Evolutionary conservation across 23 tunicate genomes (phyloP).

Genomic region (Botrylloides violaceus): DNA sequence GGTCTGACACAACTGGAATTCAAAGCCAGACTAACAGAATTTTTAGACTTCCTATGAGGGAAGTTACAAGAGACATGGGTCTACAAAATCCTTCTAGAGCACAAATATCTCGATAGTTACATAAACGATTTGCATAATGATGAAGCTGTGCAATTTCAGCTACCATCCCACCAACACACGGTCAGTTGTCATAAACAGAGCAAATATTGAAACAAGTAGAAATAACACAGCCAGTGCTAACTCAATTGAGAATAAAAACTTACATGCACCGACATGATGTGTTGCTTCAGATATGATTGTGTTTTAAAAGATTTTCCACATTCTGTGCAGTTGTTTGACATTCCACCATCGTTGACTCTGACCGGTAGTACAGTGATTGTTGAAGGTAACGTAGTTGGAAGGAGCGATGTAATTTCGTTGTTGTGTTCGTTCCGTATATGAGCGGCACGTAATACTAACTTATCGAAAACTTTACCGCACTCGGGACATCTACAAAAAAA

Average conservation of each 20-base stretch:
- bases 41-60: no score
- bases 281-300: constrained; percentile 54
- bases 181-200: no score
- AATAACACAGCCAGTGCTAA: no score
- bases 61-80: no score
- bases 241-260: constrained; percentile 14
- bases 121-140: no score
- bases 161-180: no score
- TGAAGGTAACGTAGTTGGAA: neutral
- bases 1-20: no score
- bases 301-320: constrained; percentile 66
- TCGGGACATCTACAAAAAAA: constrained; percentile 46
- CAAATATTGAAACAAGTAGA: no score
- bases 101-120: no score
- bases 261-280: constrained; percentile 63
- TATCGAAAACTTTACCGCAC: constrained; percentile 76
- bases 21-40: no score
- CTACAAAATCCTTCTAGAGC: no score
- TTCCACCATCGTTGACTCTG: neutral
- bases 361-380: neutral
- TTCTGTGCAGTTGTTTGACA: constrained; percentile 24
- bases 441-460: constrained; percentile 34
- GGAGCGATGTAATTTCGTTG: neutral
- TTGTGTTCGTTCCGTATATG: constrained; percentile 72
- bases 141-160: no score